phyloP scores from a whole-genome alignment of 2,888 invertebrate species.

The Agrochola lychnidis region DNA sequence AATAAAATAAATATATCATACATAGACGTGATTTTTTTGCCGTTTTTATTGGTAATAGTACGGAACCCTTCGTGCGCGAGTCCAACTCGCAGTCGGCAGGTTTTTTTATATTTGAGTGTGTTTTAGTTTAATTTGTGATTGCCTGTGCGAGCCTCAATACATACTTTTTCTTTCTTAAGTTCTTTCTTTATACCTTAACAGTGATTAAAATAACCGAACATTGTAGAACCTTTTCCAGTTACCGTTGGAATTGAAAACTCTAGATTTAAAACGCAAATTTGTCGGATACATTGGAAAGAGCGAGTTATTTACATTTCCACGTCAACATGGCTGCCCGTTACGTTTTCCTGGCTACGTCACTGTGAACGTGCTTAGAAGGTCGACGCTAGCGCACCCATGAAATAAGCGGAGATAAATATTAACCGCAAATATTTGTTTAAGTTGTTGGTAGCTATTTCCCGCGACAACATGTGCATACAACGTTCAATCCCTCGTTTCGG shows the following conservation, averaged over 20 bases:
- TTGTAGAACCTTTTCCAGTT: slow-evolving; percentile 40
- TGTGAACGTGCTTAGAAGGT: slow-evolving; percentile 48
- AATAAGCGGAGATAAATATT: slow-evolving; percentile 39
- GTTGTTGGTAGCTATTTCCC: background rate
- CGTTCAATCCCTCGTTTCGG: background rate
- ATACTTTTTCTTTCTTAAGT: no score
- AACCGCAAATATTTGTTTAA: slow-evolving; percentile 7
- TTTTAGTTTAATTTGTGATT: no score
- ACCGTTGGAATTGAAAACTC: slow-evolving; percentile 44
- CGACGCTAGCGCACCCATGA: slow-evolving; percentile 40
- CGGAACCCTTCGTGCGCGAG: no score
- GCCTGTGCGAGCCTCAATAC: no score
- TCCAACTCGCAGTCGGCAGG: no score
- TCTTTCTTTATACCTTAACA: background rate
- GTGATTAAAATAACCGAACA: slow-evolving; percentile 17
- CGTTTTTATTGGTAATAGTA: no score
- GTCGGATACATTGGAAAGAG: slow-evolving; percentile 39
- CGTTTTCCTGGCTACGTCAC: slow-evolving; percentile 57
- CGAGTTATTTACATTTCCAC: slow-evolving; percentile 59
- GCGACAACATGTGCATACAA: background rate
- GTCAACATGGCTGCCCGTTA: slow-evolving; percentile 56
- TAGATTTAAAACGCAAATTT: slow-evolving; percentile 62
- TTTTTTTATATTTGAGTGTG: no score
- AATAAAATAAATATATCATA: no score
- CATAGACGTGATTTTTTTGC: no score